phyloP scores from a whole-genome alignment of 92 coral and sea anemone species.

The Parazoanthus darwini region DNA sequence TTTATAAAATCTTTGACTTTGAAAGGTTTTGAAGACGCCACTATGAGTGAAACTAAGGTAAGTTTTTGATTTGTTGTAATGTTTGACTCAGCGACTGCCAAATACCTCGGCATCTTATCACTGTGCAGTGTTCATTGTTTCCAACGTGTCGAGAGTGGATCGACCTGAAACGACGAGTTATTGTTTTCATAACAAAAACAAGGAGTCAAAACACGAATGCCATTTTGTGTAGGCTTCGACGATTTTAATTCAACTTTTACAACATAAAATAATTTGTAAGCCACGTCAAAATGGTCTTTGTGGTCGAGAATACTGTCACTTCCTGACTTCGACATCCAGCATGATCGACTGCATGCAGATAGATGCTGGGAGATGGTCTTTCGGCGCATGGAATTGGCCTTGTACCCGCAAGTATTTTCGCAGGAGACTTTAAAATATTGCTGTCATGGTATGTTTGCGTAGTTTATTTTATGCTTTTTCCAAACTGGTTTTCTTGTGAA shows the following conservation, averaged over 20 bases:
- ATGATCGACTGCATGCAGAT: not conserved
- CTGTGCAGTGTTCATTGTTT: constrained; percentile 24
- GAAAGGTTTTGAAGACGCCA: not conserved
- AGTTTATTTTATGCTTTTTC: not conserved
- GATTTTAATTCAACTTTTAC: not conserved
- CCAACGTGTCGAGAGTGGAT: constrained; percentile 3
- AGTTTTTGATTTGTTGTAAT: not conserved
- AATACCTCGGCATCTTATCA: not conserved
- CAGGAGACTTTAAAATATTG: not conserved
- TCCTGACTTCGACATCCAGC: not conserved
- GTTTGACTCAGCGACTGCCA: not conserved
- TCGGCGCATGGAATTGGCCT: not conserved
- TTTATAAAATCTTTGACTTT: not conserved
- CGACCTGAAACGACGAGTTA: not conserved
- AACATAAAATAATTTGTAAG: not conserved
- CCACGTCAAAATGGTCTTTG: not conserved
- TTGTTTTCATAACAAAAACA: constrained; percentile 18
- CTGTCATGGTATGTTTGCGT: not conserved
- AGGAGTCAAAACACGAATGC: constrained; percentile 24
- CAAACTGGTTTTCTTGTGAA: not conserved
- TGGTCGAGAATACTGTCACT: constrained; percentile 1
- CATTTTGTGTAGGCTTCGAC: not conserved
- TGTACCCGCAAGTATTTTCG: not conserved
- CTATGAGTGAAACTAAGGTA: constrained; percentile 41
- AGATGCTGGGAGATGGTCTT: not conserved